phyloP scores from a whole-genome alignment of 2,888 invertebrate genomes.

The Tortricodes alternella region DNA sequence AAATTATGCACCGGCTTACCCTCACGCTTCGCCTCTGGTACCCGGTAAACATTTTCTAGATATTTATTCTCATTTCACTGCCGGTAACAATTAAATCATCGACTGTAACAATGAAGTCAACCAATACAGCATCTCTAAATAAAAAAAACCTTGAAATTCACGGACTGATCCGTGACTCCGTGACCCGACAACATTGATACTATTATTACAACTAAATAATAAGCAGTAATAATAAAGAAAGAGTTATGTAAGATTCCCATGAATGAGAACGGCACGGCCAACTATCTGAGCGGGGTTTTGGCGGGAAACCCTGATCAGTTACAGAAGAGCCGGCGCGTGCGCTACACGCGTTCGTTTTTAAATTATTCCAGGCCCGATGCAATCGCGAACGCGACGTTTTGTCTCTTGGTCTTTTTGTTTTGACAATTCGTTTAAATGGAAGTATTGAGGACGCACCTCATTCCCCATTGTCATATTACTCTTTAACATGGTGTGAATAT shows the following conservation, averaged over 20 bases:
- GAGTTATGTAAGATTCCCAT: conserved; percentile 65
- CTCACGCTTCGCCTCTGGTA: no score
- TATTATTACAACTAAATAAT: conserved; percentile 42
- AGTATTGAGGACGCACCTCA: conserved; percentile 77
- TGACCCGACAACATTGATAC: conserved; percentile 51
- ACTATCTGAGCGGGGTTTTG: conserved; percentile 65
- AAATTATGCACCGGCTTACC: no score
- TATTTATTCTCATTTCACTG: no score
- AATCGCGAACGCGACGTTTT: conserved; percentile 75
- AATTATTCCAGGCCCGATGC: conserved; percentile 57
- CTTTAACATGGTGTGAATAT: conserved; percentile 75
- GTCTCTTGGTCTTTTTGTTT: conserved; percentile 70
- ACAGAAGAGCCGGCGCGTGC: conserved; percentile 72
- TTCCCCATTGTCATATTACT: conserved; percentile 70
- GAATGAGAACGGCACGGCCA: conserved; percentile 63
- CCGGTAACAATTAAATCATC: no score
- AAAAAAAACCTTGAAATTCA: conserved; percentile 25
- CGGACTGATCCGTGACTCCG: conserved; percentile 36
- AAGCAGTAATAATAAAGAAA: conserved; percentile 48
- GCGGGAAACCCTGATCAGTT: conserved; percentile 75
- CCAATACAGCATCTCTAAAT: background rate
- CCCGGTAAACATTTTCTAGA: no score
- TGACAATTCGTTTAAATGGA: conserved; percentile 68
- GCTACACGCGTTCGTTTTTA: conserved; percentile 72
- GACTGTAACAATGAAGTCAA: background rate